phyloP scores from a whole-genome alignment of 1,140 invertebrate genomes.

The Gryon sp. region DNA sequence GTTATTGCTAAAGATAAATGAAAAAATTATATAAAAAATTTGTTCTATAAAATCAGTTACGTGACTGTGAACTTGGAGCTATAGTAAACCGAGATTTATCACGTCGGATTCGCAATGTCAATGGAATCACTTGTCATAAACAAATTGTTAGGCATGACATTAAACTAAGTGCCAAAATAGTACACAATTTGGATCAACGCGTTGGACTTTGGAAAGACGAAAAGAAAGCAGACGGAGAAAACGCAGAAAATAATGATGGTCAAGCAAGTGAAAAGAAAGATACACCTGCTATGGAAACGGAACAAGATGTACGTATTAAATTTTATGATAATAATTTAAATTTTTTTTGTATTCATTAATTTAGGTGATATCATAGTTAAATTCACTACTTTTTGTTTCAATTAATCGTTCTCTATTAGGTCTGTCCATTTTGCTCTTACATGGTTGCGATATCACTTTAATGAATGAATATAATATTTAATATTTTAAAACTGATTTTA shows the following conservation, averaged over 20 bases:
- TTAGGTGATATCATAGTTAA: too few relatives aligned
- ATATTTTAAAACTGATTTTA: too few relatives aligned
- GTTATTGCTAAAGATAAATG: too few relatives aligned
- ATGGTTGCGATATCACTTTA: too few relatives aligned
- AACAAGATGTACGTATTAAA: slow-evolving; percentile 73
- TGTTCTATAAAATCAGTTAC: slow-evolving; percentile 81
- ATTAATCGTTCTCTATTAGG: too few relatives aligned
- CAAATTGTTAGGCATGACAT: slow-evolving; percentile 95
- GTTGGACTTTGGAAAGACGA: slow-evolving; percentile 88
- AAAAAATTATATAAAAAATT: too few relatives aligned
- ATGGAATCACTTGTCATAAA: slow-evolving; percentile 95
- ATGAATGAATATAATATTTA: too few relatives aligned
- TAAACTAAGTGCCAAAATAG: slow-evolving; percentile 95
- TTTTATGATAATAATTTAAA: too few relatives aligned
- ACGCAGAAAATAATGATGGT: slow-evolving; percentile 57
- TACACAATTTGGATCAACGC: slow-evolving; percentile 94
- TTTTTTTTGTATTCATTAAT: too few relatives aligned
- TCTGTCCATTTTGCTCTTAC: too few relatives aligned
- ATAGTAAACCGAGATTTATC: slow-evolving; percentile 97
- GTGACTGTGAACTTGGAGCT: slow-evolving; percentile 95
- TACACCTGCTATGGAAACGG: slow-evolving; percentile 64
- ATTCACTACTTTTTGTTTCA: too few relatives aligned
- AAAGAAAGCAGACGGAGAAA: slow-evolving; percentile 73
- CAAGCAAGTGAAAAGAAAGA: slow-evolving; percentile 65
- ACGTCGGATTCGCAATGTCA: slow-evolving; percentile 93